Evolutionary conservation across 53 echinoderm and acorn worm species (phyloP).

Genomic region (Apostichopus leukothele): DNA sequence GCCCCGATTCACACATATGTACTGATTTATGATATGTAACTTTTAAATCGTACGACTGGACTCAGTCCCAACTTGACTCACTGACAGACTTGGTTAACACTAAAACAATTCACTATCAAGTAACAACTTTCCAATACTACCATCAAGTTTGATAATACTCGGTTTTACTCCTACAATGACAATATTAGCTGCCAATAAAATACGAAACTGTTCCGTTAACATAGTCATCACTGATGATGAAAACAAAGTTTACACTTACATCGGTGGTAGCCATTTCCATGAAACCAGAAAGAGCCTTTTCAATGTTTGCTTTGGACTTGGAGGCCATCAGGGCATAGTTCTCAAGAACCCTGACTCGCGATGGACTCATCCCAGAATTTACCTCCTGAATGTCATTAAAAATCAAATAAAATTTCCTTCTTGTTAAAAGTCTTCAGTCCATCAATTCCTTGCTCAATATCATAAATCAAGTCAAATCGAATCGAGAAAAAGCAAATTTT

Average conservation of each 20-base stretch:
- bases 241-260: not conserved
- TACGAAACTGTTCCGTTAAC: not conserved
- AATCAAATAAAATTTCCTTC: not conserved
- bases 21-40: no score
- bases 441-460: no score
- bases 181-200: not conserved
- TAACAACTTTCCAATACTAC: not conserved
- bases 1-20: no score
- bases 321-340: conserved; percentile 87
- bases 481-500: no score
- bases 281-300: conserved; percentile 86
- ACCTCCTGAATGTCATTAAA: conserved; percentile 60
- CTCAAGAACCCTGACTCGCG: conserved; percentile 66
- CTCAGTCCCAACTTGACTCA: no score
- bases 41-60: no score
- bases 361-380: conserved; percentile 66
- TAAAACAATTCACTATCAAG: no score
- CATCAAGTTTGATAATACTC: not conserved
- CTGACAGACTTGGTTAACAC: no score
- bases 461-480: no score
- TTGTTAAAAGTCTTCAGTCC: not conserved
- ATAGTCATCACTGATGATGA: not conserved
- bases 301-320: conserved; percentile 90
- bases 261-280: conserved; percentile 87
- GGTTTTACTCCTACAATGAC: not conserved